phyloP scores from a whole-genome alignment of 2,113 vertebrate genomes.

The Monarcha castaneiventris region DNA sequence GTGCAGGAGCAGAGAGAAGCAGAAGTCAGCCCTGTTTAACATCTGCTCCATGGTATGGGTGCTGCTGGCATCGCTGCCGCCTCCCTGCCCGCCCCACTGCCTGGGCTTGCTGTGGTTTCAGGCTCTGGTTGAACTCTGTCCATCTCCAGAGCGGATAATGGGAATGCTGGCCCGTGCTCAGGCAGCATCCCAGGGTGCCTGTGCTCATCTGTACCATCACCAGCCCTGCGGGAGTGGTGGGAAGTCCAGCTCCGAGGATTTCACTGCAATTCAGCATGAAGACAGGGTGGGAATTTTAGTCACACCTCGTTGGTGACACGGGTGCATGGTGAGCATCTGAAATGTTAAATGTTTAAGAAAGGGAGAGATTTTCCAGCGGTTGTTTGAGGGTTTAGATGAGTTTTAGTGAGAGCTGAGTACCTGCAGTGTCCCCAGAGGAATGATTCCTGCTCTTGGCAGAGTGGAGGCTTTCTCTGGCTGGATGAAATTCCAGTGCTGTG shows the following conservation, averaged over 20 bases:
- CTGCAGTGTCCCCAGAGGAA: neutral
- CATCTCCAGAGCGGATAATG: accelerated
- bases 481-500: neutral
- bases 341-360: neutral
- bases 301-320: accelerated
- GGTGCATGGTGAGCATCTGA: neutral
- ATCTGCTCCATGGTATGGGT: neutral
- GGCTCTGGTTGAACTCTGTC: neutral
- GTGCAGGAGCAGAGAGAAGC: neutral
- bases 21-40: neutral
- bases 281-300: neutral
- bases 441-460: neutral
- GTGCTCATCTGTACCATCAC: neutral
- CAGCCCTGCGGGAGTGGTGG: neutral
- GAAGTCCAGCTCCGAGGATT: neutral
- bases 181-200: neutral
- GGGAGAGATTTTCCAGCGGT: neutral
- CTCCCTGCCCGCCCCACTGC: accelerated
- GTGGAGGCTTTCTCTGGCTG: neutral
- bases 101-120: accelerated
- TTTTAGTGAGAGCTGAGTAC: neutral
- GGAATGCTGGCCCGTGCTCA: neutral
- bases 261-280: neutral
- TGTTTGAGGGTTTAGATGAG: neutral
- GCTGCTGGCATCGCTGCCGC: accelerated